A percentile compares a stretch with the other conserved stretches of the same genome.
phyloP scores from a whole-genome alignment of 2,888 invertebrate genomes.

The Anarsia innoxiella region DNA sequence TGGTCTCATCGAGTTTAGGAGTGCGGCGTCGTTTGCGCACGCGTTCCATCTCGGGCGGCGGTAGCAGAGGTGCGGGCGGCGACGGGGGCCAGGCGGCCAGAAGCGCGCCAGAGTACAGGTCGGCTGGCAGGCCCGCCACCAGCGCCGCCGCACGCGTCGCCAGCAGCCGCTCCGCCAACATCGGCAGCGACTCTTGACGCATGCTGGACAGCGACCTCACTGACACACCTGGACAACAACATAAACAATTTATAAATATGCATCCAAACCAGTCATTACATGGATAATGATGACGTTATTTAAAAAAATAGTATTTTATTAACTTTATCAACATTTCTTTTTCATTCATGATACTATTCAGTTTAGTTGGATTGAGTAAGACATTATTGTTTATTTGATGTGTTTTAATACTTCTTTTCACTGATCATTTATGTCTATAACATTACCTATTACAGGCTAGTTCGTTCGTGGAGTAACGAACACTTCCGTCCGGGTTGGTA shows the following conservation, averaged over 20 bases:
- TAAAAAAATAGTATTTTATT: background rate
- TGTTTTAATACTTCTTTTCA: too few relatives aligned
- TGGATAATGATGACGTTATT: too few relatives aligned
- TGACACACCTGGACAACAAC: slow-evolving; percentile 56
- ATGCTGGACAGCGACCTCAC: slow-evolving; percentile 66
- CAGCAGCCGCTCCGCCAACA: slow-evolving; percentile 70
- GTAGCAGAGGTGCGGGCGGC: slow-evolving; percentile 72
- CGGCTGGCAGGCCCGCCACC: slow-evolving; percentile 76
- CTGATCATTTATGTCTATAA: too few relatives aligned
- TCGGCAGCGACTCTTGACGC: slow-evolving; percentile 67
- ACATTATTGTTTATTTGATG: too few relatives aligned
- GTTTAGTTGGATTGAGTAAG: too few relatives aligned
- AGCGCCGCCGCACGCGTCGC: slow-evolving; percentile 69
- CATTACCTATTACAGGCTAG: too few relatives aligned
- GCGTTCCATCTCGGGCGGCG: slow-evolving; percentile 60
- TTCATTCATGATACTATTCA: too few relatives aligned
- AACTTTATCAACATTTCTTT: too few relatives aligned
- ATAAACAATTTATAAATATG: too few relatives aligned
- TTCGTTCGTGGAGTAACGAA: slow-evolving; percentile 32
- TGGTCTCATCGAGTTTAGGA: slow-evolving; percentile 60
- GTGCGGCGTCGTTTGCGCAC: slow-evolving; percentile 67
- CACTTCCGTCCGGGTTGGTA: slow-evolving; percentile 61
- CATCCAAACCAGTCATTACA: too few relatives aligned
- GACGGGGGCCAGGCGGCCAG: slow-evolving; percentile 74
- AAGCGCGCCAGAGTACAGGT: slow-evolving; percentile 78